Percentiles rank a stretch among this genome's conserved stretches.
Evolutionary conservation across 2,888 invertebrate genomes (phyloP).

Genomic region (Drosophila testacea): DNA sequence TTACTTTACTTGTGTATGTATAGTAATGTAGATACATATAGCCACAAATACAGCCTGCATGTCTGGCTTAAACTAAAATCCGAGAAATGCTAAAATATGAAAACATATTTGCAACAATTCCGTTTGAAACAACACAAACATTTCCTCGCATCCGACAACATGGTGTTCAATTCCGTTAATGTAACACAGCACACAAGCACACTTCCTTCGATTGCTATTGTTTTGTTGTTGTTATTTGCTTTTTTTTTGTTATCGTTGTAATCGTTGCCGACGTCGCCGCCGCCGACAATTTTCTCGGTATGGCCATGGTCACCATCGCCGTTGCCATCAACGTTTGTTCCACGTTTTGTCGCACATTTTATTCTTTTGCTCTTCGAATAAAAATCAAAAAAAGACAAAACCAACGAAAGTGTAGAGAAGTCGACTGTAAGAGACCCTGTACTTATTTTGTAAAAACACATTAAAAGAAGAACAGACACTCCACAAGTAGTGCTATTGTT

Average conservation of each 20-base stretch:
- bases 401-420: background rate
- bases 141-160: constrained; percentile 79
- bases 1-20: background rate
- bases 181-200: constrained; percentile 56
- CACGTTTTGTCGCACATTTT: constrained; percentile 68
- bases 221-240: constrained; percentile 31
- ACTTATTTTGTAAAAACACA: too few relatives aligned
- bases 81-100: constrained; percentile 46
- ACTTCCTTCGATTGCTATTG: constrained; percentile 38
- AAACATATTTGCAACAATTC: constrained; percentile 67
- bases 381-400: constrained; percentile 35
- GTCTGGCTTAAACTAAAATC: constrained; percentile 22
- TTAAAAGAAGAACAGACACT: too few relatives aligned
- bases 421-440: constrained; percentile 12
- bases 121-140: constrained; percentile 69
- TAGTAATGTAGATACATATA: background rate
- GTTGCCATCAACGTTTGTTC: constrained; percentile 53
- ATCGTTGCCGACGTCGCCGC: constrained; percentile 56
- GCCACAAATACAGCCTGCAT: constrained; percentile 6
- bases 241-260: constrained; percentile 52
- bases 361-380: constrained; percentile 51
- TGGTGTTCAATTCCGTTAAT: constrained; percentile 80
- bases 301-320: constrained; percentile 57
- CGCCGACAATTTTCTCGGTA: constrained; percentile 48
- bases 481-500: too few relatives aligned